Evolutionary conservation across 2,888 invertebrate species (phyloP).

Genomic region (Orthosia gothica): DNA sequence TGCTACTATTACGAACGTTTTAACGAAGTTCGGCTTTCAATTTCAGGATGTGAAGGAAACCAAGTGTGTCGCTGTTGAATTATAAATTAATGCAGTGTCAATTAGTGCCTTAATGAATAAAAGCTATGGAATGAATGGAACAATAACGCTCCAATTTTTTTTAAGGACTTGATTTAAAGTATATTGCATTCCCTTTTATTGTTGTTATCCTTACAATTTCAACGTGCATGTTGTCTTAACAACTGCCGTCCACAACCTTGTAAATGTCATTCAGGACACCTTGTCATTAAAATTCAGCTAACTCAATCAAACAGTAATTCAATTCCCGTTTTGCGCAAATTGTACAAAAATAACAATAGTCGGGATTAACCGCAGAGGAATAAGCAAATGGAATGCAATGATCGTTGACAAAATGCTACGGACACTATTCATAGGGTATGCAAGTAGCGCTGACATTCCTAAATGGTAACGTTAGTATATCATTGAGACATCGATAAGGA

Average conservation of each 20-base stretch:
- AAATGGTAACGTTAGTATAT: too few relatives aligned
- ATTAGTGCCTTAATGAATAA: conserved; percentile 14
- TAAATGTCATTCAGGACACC: conserved; percentile 50
- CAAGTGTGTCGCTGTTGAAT: conserved; percentile 27
- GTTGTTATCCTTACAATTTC: background rate
- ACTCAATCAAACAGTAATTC: conserved; percentile 51
- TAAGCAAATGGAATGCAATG: conserved; percentile 29
- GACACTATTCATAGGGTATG: too few relatives aligned
- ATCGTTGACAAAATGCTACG: background rate
- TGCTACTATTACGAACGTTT: conserved; percentile 42
- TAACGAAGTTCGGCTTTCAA: conserved; percentile 40
- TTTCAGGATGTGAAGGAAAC: conserved; percentile 20
- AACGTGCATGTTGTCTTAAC: conserved; percentile 2
- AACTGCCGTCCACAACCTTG: conserved; percentile 33
- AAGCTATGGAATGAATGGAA: background rate
- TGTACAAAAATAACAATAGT: conserved; percentile 61
- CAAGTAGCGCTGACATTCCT: too few relatives aligned
- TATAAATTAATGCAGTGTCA: conserved; percentile 8
- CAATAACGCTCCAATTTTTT: background rate
- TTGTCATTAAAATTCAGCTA: conserved; percentile 55
- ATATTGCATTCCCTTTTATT: background rate
- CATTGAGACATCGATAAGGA: too few relatives aligned
- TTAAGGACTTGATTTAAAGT: too few relatives aligned
- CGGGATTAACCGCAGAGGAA: conserved; percentile 17
- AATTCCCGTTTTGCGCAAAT: conserved; percentile 59